Conservation (phyloP, 2,888 invertebrate species). For the Papilio protenor region DNA sequence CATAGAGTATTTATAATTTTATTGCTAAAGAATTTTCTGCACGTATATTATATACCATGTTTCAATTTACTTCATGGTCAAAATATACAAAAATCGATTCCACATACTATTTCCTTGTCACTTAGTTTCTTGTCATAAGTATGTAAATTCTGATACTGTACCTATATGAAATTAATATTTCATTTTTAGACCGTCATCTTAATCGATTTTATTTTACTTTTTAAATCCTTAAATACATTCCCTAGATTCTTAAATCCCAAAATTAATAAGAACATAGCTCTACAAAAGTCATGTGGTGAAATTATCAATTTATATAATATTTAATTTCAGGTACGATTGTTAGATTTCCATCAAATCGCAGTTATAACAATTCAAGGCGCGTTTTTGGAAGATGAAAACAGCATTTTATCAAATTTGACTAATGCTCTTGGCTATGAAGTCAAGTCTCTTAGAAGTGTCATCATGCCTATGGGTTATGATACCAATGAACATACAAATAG, state of each 20-base stretch:
- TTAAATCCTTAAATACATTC: no score
- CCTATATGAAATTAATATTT: no score
- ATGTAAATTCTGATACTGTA: no score
- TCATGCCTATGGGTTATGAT: slow-evolving; percentile 59
- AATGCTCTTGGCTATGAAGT: slow-evolving; percentile 69
- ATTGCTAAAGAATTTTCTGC: background rate
- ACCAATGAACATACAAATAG: slow-evolving; percentile 49
- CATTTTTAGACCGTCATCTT: no score
- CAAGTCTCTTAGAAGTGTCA: slow-evolving; percentile 69
- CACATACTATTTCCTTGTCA: background rate
- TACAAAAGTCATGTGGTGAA: background rate
- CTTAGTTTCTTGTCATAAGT: background rate
- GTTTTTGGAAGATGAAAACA: slow-evolving; percentile 70
- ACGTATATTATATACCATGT: background rate
- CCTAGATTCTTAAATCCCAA: no score
- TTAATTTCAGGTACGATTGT: slow-evolving; percentile 74
- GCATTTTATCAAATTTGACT: slow-evolving; percentile 63
- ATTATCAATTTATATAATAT: slow-evolving; percentile 22
- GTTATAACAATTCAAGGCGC: slow-evolving; percentile 71
- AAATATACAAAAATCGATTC: background rate
- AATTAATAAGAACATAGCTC: no score
- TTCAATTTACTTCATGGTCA: background rate
- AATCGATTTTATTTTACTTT: no score
- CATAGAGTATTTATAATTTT: background rate
- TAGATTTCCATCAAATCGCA: slow-evolving; percentile 70